A percentile compares a stretch with the other conserved stretches of the same genome.
phyloP scores from a whole-genome alignment of 2,113 vertebrate species.

The Oreochromis niloticus region DNA sequence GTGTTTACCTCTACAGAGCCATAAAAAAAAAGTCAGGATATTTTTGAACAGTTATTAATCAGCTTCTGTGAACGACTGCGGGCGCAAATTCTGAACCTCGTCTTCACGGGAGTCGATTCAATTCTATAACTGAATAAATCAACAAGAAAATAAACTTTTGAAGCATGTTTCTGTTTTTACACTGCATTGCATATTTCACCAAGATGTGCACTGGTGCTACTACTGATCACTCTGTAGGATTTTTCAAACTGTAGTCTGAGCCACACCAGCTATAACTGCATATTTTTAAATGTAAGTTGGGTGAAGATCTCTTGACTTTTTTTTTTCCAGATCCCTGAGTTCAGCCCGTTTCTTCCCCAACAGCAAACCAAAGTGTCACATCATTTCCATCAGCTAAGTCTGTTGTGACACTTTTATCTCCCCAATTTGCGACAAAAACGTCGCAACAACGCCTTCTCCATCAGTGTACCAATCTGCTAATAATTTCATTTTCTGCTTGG shows the following conservation, averaged over 20 bases:
- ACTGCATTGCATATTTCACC: not conserved
- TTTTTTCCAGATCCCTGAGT: not conserved
- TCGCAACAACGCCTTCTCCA: slow-evolving; percentile 66
- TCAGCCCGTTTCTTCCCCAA: not conserved
- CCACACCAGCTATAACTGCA: not conserved
- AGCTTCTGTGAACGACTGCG: not conserved
- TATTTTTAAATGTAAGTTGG: not conserved
- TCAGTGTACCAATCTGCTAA: slow-evolving; percentile 71
- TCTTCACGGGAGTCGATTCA: not conserved
- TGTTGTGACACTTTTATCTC: slow-evolving; percentile 76
- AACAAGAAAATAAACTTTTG: not conserved
- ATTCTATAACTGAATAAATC: not conserved
- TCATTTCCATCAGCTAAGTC: slow-evolving; percentile 70
- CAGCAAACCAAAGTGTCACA: slow-evolving; percentile 42
- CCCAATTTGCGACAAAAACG: slow-evolving; percentile 65
- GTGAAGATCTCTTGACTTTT: not conserved
- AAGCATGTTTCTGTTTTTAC: not conserved
- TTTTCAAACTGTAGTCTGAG: not conserved
- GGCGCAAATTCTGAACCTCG: not conserved
- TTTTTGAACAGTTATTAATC: not conserved
- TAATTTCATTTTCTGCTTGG: slow-evolving; percentile 75
- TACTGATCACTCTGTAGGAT: not conserved
- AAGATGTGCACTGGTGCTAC: not conserved
- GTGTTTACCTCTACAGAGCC: not conserved
- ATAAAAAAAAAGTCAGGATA: not conserved